Conservation (phyloP, 2,113 vertebrate genomes). For the Lasiurus borealis region DNA sequence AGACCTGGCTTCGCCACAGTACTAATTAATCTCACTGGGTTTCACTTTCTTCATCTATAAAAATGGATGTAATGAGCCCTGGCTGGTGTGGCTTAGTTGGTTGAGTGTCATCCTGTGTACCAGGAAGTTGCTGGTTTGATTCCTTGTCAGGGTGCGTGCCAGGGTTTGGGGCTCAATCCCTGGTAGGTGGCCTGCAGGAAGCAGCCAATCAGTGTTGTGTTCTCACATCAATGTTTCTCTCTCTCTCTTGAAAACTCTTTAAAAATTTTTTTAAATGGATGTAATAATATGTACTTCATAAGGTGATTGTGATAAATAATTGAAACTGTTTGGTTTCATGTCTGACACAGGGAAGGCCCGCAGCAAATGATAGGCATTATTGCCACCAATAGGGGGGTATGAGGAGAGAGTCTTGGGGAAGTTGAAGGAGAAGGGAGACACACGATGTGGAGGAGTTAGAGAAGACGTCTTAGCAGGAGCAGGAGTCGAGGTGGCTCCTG, state of each 20-base stretch:
- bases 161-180: too few relatives aligned
- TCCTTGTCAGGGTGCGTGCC: too few relatives aligned
- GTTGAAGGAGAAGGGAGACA: neutral
- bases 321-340: neutral
- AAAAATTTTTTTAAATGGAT: neutral
- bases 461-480: neutral
- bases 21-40: neutral
- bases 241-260: too few relatives aligned
- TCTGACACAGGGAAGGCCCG: neutral
- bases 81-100: too few relatives aligned
- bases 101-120: too few relatives aligned
- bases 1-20: neutral
- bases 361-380: neutral
- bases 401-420: neutral
- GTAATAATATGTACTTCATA: neutral
- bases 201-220: too few relatives aligned
- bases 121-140: too few relatives aligned
- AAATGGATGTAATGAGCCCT: neutral
- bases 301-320: neutral
- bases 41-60: neutral
- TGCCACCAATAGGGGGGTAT: neutral
- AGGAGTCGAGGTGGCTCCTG: neutral
- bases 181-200: too few relatives aligned
- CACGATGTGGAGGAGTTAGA: neutral
- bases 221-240: too few relatives aligned